These are phyloP conservation scores for Anoplophora glabripennis DNA, from an alignment of 1,140 invertebrate species.

Conservation along the genomic window DNA sequence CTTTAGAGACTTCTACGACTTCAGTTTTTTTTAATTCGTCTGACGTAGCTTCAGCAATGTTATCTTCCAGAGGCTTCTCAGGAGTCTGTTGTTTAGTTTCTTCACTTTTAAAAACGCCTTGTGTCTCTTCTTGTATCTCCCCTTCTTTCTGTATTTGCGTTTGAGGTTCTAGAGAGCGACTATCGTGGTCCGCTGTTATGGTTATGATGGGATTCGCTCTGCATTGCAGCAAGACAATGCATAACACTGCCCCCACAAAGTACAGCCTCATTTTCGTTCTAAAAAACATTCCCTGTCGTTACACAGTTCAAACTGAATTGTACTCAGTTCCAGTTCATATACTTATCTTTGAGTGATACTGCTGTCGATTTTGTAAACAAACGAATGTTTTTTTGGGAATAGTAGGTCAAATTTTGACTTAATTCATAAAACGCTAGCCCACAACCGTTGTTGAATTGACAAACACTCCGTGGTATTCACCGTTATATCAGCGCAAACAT, in stretches of 20 bases:
- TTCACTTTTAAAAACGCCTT: conserved; percentile 30
- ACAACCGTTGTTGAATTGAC: too few relatives aligned
- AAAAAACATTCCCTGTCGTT: not conserved
- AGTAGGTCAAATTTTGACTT: too few relatives aligned
- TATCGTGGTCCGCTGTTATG: conserved; percentile 10
- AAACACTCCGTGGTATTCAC: too few relatives aligned
- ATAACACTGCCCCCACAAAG: conserved; percentile 35
- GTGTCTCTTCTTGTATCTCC: conserved; percentile 32
- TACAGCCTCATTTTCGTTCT: conserved; percentile 31
- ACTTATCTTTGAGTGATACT: too few relatives aligned
- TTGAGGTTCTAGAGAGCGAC: not conserved
- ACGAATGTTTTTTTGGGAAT: too few relatives aligned
- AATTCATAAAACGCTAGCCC: too few relatives aligned
- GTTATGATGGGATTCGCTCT: conserved; percentile 38
- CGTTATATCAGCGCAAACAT: too few relatives aligned
- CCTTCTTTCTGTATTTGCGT: conserved; percentile 22
- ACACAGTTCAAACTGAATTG: too few relatives aligned
- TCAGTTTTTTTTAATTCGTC: not conserved
- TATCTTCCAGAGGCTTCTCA: conserved; percentile 2
- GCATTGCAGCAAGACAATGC: conserved; percentile 31
- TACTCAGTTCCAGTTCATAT: too few relatives aligned
- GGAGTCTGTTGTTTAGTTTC: conserved; percentile 3
- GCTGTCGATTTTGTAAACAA: too few relatives aligned
- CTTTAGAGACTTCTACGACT: conserved; percentile 12
- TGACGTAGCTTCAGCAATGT: not conserved